Evolutionary conservation across 2,797 vertebrate species (phyloP), one percentile per base, ranked within the genome.

Genomic region (Rhinatrema bivittatum): DNA sequence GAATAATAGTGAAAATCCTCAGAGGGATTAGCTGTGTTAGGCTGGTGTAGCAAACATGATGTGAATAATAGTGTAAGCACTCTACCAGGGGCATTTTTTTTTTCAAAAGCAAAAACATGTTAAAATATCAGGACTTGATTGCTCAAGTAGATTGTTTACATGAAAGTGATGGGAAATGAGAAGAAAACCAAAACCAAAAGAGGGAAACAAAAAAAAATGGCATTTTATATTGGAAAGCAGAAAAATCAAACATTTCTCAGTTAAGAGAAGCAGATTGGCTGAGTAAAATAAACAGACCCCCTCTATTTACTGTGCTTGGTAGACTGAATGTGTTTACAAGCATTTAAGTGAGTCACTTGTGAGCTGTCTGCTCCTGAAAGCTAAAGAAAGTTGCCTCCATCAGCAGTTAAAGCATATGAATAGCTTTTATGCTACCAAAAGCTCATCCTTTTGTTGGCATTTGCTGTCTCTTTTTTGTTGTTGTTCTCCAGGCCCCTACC

Each of bases 271-370:
- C 22, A 56, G 54, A 51, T 36, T 24, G 8, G n/a, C 52, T 0
- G 1, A 51, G 25, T 51, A n/a, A 56, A 58, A 57, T 57, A 70
- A 67, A 60, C 28, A 56, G 65, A 65, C 26, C 16, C 4, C 3
- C 41, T 33, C 65, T 58, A 27, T 55, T 49, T 53, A 12, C 34
- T 43, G 25, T 49, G 31, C 22, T 16, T 49, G 34, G 39, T 50
- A 47, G 42, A 53, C 44, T 52, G 25, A 48, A 66, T n/a, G n/a
- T n/a, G n/a, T n/a, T n/a, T n/a, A n/a, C n/a, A 67, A 61, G 21
- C 37, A 38, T 49, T 46, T 20, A 32, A 46, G 6, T 16, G 25
- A 19, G 10, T 64, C 30, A 27, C 45, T 30, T 50, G 18, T 24
- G 56, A 21, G 3, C 38, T 52, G 39, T 14, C 17, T 26, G 16